These are phyloP conservation scores for Andrena bucephala DNA, from an alignment of 2,888 invertebrate genomes.

Conservation along the genomic window DNA sequence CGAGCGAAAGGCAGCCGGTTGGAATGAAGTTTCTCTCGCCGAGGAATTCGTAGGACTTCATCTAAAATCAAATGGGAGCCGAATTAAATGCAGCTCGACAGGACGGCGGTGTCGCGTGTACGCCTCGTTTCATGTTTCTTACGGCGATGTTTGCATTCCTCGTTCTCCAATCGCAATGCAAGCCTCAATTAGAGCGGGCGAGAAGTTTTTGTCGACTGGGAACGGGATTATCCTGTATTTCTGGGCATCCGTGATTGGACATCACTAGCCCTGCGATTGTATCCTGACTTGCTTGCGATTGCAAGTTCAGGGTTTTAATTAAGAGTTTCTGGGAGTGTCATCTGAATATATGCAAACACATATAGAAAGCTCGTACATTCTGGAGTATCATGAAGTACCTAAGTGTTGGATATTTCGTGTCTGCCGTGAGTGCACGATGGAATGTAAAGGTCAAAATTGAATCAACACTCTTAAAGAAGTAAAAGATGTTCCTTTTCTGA, in stretches of 20 bases:
- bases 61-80: conserved; percentile 64
- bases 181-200: conserved; percentile 29
- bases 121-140: conserved; percentile 18
- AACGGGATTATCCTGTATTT: background rate
- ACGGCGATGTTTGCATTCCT: conserved; percentile 15
- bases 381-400: background rate
- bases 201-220: conserved; percentile 1
- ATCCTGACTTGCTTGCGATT: background rate
- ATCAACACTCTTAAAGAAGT: no score
- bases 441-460: no score
- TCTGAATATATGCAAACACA: background rate
- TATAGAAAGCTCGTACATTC: background rate
- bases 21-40: conserved; percentile 53
- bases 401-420: background rate
- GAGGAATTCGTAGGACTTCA: conserved; percentile 57
- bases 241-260: conserved; percentile 2
- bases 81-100: conserved; percentile 54
- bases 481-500: no score
- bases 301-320: background rate
- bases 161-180: background rate
- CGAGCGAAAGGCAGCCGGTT: conserved; percentile 27
- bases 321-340: background rate
- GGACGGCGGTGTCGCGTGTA: conserved; percentile 5
- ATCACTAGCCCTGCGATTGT: background rate
- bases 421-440: no score